phyloP scores from a whole-genome alignment of 2,797 vertebrate species.

The Periophthalmus magnuspinnatus region DNA sequence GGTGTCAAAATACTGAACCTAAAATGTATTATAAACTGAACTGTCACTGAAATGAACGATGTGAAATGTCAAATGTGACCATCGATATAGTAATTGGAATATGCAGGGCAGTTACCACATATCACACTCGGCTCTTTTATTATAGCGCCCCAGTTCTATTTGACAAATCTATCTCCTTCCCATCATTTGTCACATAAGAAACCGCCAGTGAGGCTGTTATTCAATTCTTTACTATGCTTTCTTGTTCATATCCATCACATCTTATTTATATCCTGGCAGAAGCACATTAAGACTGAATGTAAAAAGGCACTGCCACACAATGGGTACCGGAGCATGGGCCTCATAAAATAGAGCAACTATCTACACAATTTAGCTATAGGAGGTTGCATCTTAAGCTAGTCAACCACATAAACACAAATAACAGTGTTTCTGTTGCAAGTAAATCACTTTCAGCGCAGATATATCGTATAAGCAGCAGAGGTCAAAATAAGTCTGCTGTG shows the following conservation, averaged over 20 bases:
- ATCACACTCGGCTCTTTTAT: background rate
- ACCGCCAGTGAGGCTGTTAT: conserved; percentile 27
- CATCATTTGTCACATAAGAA: conserved; percentile 43
- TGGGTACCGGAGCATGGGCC: no score
- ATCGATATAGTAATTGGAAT: background rate
- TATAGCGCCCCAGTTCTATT: background rate
- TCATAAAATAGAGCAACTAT: background rate
- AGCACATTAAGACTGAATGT: conserved; percentile 5
- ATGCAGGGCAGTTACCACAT: background rate
- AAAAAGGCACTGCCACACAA: conserved; percentile 4
- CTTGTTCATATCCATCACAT: conserved; percentile 23
- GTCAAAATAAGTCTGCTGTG: no score
- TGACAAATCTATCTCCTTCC: conserved; percentile 46
- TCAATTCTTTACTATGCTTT: conserved; percentile 34
- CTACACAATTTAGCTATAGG: background rate
- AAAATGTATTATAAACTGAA: no score
- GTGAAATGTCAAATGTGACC: no score
- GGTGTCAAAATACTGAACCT: no score
- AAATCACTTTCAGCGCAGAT: no score
- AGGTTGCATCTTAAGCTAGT: background rate
- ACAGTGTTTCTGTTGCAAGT: no score
- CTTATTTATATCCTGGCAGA: conserved; percentile 18
- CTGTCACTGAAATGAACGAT: no score
- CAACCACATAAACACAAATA: background rate
- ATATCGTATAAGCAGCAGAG: no score